phyloP scores from a whole-genome alignment of 2,888 invertebrate species.

The Drosophila neotestacea region DNA sequence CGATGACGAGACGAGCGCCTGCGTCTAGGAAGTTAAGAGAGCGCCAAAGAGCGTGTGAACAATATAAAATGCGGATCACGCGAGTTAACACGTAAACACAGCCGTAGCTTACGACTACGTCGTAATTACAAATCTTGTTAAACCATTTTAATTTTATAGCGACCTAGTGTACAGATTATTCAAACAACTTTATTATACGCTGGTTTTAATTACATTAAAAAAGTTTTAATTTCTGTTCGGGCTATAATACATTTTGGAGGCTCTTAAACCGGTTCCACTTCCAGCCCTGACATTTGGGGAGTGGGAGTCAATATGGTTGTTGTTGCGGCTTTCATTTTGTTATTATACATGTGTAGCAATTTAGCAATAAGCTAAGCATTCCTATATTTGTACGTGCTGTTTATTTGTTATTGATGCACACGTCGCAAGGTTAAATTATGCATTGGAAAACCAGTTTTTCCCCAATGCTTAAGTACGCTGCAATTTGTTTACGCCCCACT shows the following conservation, averaged over 20 bases:
- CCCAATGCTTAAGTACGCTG: constrained; percentile 7
- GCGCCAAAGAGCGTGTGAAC: constrained; percentile 22
- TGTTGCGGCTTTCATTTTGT: constrained; percentile 16
- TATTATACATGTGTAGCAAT: constrained; percentile 13
- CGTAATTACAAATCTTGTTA: constrained; percentile 41
- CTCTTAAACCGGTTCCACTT: constrained; percentile 45
- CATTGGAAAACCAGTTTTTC: constrained; percentile 54
- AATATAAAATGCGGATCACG: constrained; percentile 28
- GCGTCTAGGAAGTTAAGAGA: constrained; percentile 35
- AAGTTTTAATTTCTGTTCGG: constrained; percentile 6
- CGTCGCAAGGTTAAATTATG: constrained; percentile 65
- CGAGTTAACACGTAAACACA: not conserved
- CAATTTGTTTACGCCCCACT: constrained; percentile 24
- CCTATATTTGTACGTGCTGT: constrained; percentile 35
- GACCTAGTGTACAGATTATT: constrained; percentile 4
- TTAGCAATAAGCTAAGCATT: constrained; percentile 25
- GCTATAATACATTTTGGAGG: constrained; percentile 3
- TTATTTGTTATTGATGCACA: constrained; percentile 62
- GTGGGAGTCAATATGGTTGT: constrained; percentile 33
- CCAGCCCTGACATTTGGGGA: constrained; percentile 13
- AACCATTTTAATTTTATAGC: constrained; percentile 1
- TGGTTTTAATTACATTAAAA: constrained; percentile 8
- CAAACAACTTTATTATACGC: constrained; percentile 1
- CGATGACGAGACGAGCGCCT: constrained; percentile 34
- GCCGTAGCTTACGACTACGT: constrained; percentile 23